phyloP scores from a whole-genome alignment of 2,888 invertebrate genomes.

The Nomada fabriciana region DNA sequence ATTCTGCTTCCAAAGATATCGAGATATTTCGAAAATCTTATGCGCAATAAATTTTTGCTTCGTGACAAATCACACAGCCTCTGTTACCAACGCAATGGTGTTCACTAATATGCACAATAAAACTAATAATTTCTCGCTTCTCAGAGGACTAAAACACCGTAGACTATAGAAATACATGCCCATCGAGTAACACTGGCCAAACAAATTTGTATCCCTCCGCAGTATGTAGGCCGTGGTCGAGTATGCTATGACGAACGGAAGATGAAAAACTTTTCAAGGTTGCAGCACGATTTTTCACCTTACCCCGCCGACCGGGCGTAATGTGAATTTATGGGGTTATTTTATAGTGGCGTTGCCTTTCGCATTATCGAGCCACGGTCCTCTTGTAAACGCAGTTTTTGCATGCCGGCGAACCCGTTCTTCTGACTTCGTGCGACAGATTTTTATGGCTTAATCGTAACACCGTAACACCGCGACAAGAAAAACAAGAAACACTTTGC shows the following conservation, averaged over 20 bases:
- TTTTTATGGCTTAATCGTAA: slow-evolving; percentile 52
- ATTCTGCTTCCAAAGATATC: neutral
- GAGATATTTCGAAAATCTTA: neutral
- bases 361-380: slow-evolving; percentile 46
- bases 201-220: slow-evolving; percentile 55
- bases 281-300: slow-evolving; percentile 68
- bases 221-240: slow-evolving; percentile 41
- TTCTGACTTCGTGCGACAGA: slow-evolving; percentile 31
- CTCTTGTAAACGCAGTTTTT: slow-evolving; percentile 32
- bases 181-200: slow-evolving; percentile 23
- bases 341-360: slow-evolving; percentile 51
- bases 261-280: slow-evolving; percentile 64
- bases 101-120: too few relatives aligned
- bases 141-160: neutral
- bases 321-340: slow-evolving; percentile 70
- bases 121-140: too few relatives aligned
- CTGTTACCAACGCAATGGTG: neutral
- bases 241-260: neutral
- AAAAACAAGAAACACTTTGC: neutral
- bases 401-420: neutral
- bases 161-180: neutral
- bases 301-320: slow-evolving; percentile 44
- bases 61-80: too few relatives aligned
- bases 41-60: too few relatives aligned
- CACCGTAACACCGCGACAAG: too few relatives aligned